phyloP scores from a whole-genome alignment of 2,113 vertebrate species.

The Siphamia tubifer region DNA sequence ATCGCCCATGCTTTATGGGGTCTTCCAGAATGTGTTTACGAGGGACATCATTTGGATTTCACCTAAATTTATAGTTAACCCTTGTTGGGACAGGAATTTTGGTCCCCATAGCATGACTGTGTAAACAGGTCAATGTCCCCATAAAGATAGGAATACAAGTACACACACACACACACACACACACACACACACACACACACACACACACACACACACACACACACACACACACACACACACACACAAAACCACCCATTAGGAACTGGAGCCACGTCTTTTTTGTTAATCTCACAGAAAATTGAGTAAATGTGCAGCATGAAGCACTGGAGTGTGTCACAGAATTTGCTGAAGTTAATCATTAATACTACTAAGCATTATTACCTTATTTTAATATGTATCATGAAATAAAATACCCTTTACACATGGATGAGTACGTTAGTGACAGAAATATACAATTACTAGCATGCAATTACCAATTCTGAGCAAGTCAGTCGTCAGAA shows the following conservation, averaged over 20 bases:
- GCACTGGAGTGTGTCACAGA: background rate
- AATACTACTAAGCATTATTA: background rate
- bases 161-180: constrained; percentile 16
- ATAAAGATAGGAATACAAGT: constrained; percentile 62
- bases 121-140: constrained; percentile 77
- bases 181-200: constrained; percentile 15
- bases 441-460: too few species aligned
- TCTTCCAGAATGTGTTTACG: too few species aligned
- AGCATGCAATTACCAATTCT: too few species aligned
- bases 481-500: too few species aligned
- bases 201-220: constrained; percentile 8
- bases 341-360: background rate
- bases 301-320: background rate
- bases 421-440: too few species aligned
- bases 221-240: too few species aligned
- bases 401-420: background rate
- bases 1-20: too few species aligned
- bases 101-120: too few species aligned
- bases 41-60: too few species aligned
- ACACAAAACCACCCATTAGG: background rate
- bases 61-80: too few species aligned
- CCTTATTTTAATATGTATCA: background rate
- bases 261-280: background rate
- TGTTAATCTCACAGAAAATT: background rate
- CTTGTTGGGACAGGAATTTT: too few species aligned